phyloP scores from a whole-genome alignment of 2,113 vertebrate species.

The Fulica atra region DNA sequence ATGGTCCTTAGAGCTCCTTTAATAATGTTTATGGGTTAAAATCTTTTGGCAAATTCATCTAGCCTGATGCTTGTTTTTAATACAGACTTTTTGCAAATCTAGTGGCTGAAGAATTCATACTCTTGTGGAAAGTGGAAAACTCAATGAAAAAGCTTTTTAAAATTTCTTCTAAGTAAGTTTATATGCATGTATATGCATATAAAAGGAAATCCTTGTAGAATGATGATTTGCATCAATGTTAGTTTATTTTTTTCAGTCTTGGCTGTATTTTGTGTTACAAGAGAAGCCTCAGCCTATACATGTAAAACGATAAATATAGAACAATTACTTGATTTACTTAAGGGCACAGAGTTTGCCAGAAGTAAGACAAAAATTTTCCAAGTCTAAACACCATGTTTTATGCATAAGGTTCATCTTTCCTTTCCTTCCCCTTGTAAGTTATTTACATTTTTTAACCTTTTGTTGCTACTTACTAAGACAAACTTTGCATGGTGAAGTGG shows the following conservation, averaged over 20 bases:
- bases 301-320: background rate
- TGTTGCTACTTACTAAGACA: background rate
- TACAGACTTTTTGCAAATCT: background rate
- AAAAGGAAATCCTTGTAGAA: background rate
- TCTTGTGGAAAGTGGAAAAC: background rate
- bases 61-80: background rate
- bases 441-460: background rate
- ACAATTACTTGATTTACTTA: background rate
- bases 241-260: background rate
- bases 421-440: slow-evolving; percentile 6
- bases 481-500: background rate
- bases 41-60: background rate
- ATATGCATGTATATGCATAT: background rate
- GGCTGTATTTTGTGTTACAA: background rate
- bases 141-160: background rate
- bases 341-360: background rate
- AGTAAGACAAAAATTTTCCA: background rate
- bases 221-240: background rate
- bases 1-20: background rate
- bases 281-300: background rate
- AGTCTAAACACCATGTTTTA: background rate
- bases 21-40: slow-evolving; percentile 1
- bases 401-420: background rate
- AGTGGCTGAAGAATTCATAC: background rate
- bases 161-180: background rate